Evolutionary conservation across 2,888 invertebrate genomes (phyloP), one percentile per base, ranked within the genome.

Genomic region (Archips xylosteana): DNA sequence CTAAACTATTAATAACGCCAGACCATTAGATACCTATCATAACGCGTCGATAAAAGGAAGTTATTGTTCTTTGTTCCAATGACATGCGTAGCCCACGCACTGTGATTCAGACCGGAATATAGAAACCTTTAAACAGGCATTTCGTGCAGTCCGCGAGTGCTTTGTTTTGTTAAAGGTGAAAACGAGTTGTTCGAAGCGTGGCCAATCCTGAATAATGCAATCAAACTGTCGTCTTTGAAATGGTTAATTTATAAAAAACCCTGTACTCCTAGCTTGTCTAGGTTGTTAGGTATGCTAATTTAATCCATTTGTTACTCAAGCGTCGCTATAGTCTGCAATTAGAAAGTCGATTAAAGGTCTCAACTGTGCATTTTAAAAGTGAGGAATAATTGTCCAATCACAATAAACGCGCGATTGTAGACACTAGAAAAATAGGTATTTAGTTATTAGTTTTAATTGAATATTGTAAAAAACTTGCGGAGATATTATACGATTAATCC

Each of bases 261-360:
- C 68, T 76, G 65, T 47, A 61, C 57, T 79, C 75, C 76, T 82
- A 63, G 79, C 84, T 81, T 80, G 77, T 78, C 77, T 80, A 83
- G 79, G 61, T 63, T 59, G 80, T 84, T 83, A 80, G 80, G 77
- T 81, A 80, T 78, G 78, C 83, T 83, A 79, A 80, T 74, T 32
- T 70, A 76, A 77, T 72, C 76, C 78, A 76, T 78, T 80, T 78
- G 77, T 71, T 70, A 71, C 71, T 71, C 68, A 45, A 60, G 61
- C 51, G 13, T 8, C 57, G 70, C 70, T 39, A 42, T 67, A 69
- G 70, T 69, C 71, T 60, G 61, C 75, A 75, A 75, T 75, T 76
- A 75, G 75, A 75, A 75, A 75, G 75, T 67, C 68, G 64, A 75
- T 68, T 60, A 61, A 49, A 32, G 34, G 23, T 66, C 42, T 68